Evolutionary conservation across 2,888 invertebrate genomes (phyloP).

Genomic region (Agrilus biguttatus): DNA sequence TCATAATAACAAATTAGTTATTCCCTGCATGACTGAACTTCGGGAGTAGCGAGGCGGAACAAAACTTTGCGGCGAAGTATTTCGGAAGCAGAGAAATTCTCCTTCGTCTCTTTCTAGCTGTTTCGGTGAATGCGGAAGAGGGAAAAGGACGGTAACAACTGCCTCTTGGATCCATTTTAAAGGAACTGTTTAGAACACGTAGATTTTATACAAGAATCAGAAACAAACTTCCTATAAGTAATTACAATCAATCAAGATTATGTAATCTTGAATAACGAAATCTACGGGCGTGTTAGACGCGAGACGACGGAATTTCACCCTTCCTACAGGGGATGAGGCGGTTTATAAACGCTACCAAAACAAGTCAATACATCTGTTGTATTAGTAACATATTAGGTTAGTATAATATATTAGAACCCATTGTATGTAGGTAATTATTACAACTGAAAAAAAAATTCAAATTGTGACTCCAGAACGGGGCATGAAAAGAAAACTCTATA

Average conservation of each 20-base stretch:
- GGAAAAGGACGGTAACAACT: slow-evolving; percentile 2
- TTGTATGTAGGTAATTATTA: too few relatives aligned
- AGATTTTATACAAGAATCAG: slow-evolving; percentile 29
- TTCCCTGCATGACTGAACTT: slow-evolving; percentile 30
- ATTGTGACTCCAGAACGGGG: too few relatives aligned
- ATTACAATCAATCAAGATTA: slow-evolving; percentile 32
- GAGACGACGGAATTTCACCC: too few relatives aligned
- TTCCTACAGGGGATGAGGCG: too few relatives aligned
- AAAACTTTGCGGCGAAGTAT: slow-evolving; percentile 23
- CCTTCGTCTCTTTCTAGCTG: slow-evolving; percentile 2
- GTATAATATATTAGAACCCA: too few relatives aligned
- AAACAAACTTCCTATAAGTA: slow-evolving; percentile 31
- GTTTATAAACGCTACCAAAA: too few relatives aligned
- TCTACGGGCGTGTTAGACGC: slow-evolving; percentile 7
- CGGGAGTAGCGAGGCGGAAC: slow-evolving; percentile 27
- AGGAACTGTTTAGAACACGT: slow-evolving; percentile 19
- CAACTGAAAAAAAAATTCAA: too few relatives aligned
- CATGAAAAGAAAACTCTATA: too few relatives aligned
- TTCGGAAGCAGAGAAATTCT: slow-evolving; percentile 1
- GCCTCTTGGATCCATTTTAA: neutral
- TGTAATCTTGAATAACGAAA: slow-evolving; percentile 16
- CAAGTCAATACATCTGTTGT: too few relatives aligned
- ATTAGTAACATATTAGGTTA: too few relatives aligned
- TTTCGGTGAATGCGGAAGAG: slow-evolving; percentile 1
- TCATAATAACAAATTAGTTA: slow-evolving; percentile 29